Percentiles rank a stretch among this genome's conserved stretches.
These are phyloP conservation scores for Zygogramma bicolorata DNA, from an alignment of 2,888 invertebrate species.

Conservation along the genomic window DNA sequence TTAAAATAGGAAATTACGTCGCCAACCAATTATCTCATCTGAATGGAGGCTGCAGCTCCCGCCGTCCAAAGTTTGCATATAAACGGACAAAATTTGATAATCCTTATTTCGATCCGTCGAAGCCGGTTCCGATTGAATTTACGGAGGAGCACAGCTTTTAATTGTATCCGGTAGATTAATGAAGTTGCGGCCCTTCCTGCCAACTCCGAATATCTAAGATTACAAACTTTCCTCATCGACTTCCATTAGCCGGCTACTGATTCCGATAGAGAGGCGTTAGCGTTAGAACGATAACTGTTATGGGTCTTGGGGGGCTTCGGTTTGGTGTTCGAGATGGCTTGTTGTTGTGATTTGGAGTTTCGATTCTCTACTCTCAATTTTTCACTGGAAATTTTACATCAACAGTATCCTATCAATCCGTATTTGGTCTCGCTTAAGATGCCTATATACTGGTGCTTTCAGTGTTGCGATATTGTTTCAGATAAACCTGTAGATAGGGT, in stretches of 20 bases:
- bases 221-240: conserved; percentile 54
- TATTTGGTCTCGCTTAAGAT: too few species aligned
- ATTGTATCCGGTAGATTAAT: conserved; percentile 65
- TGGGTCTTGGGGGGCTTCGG: not conserved
- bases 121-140: conserved; percentile 62
- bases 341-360: conserved; percentile 26
- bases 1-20: not conserved
- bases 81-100: conserved; percentile 60
- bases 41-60: not conserved
- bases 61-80: conserved; percentile 9
- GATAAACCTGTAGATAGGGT: too few species aligned
- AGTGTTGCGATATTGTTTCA: too few species aligned
- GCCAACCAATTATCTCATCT: conserved; percentile 3
- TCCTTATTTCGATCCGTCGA: conserved; percentile 56
- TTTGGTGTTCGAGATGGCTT: not conserved
- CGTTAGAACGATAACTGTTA: conserved; percentile 15
- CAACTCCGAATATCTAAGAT: conserved; percentile 62
- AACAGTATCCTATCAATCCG: not conserved
- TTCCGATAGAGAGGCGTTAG: conserved; percentile 19
- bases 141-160: conserved; percentile 61
- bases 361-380: not conserved
- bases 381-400: not conserved
- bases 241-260: conserved; percentile 29
- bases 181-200: conserved; percentile 62
- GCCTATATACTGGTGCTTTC: too few species aligned